phyloP scores from a whole-genome alignment of 1,140 invertebrate genomes.

The Drosophila takahashii region DNA sequence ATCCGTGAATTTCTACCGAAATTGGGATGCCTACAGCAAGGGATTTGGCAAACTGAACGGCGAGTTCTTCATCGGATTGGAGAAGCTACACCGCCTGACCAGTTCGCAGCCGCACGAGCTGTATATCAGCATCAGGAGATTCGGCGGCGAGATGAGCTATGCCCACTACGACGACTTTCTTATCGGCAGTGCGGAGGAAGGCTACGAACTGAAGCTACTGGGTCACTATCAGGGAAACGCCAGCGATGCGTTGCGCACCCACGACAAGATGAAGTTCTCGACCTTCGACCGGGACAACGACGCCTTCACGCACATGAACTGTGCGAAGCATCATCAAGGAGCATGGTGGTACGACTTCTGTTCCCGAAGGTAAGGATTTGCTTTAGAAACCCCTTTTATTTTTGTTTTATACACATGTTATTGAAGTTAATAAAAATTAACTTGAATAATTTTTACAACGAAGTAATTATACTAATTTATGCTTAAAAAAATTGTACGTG shows the following conservation, averaged over 20 bases:
- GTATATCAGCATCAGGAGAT: constrained; percentile 88
- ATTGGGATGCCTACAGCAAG: constrained; percentile 88
- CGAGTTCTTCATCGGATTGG: constrained; percentile 88
- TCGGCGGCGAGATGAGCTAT: constrained; percentile 85
- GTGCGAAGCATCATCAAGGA: constrained; percentile 87
- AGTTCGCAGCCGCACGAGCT: constrained; percentile 87
- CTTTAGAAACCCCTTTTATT: no score
- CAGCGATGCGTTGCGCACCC: constrained; percentile 64
- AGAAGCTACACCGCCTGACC: constrained; percentile 87
- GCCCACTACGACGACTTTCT: constrained; percentile 89
- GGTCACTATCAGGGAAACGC: constrained; percentile 85
- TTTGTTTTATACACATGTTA: no score
- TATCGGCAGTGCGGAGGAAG: constrained; percentile 87
- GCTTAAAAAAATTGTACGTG: no score
- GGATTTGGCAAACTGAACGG: constrained; percentile 88
- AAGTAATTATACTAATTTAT: no score
- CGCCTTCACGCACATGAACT: constrained; percentile 85
- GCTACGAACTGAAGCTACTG: constrained; percentile 88
- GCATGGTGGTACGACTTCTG: constrained; percentile 89
- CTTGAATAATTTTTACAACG: no score
- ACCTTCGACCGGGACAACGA: constrained; percentile 88
- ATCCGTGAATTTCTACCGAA: constrained; percentile 87
- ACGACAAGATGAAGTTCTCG: constrained; percentile 75
- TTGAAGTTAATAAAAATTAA: no score
- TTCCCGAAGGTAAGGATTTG: constrained; percentile 54